A percentile compares a stretch with the other conserved stretches of the same genome.
Conservation (phyloP, 92 coral and sea anemone genomes). For the Parazoanthus atlanticus region DNA sequence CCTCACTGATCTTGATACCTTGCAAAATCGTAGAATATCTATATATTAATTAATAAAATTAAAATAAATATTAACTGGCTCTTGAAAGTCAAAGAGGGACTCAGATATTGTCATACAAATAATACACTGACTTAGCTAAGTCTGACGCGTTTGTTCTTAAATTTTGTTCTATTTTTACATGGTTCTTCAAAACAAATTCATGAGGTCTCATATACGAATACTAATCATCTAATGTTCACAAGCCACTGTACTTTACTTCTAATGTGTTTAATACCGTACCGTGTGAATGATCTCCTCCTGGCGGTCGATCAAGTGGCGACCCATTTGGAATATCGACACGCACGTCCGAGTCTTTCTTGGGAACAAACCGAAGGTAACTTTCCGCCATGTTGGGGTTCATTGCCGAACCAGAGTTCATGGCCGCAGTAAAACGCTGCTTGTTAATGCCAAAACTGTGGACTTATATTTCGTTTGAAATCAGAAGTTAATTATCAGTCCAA, state of each 20-base stretch:
- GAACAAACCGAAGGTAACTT: conserved; percentile 37
- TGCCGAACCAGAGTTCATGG: neutral
- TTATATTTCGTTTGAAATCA: neutral
- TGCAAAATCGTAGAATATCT: too few relatives aligned
- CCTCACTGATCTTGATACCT: too few relatives aligned
- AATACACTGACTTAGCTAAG: too few relatives aligned
- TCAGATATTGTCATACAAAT: neutral
- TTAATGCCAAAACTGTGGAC: neutral
- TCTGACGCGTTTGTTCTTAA: too few relatives aligned
- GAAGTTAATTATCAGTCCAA: neutral
- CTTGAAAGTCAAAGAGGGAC: neutral
- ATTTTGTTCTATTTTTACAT: too few relatives aligned
- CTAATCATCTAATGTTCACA: neutral
- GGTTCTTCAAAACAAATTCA: too few relatives aligned
- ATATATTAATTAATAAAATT: too few relatives aligned
- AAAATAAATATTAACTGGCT: neutral
- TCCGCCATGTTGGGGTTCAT: conserved; percentile 23
- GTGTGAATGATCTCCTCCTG: conserved; percentile 22
- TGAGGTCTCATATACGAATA: neutral
- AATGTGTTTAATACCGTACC: neutral
- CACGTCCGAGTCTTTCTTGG: conserved; percentile 44
- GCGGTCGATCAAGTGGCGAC: conserved; percentile 8
- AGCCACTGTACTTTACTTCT: neutral
- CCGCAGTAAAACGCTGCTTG: neutral
- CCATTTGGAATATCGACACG: conserved; percentile 35